phyloP scores from a whole-genome alignment of 2,113 vertebrate genomes.

The Sigmodon hispidus region DNA sequence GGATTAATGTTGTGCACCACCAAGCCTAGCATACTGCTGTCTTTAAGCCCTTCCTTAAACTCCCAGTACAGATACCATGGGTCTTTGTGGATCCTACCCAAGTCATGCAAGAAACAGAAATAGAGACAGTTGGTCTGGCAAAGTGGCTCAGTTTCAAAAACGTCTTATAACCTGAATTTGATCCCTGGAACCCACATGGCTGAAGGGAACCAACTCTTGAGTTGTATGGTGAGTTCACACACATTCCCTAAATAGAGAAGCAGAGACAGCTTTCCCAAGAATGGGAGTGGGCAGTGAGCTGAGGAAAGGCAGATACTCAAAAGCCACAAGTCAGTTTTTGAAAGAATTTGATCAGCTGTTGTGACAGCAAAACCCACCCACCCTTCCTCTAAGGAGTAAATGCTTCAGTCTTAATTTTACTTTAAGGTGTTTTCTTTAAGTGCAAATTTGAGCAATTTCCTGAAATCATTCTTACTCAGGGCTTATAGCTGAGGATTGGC shows the following conservation, averaged over 20 bases:
- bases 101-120: not conserved
- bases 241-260: not conserved
- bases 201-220: not conserved
- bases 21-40: not conserved
- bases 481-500: conserved; percentile 36
- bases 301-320: too few relatives aligned
- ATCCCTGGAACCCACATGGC: not conserved
- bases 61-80: not conserved
- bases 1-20: too few relatives aligned
- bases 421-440: conserved; percentile 1
- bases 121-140: not conserved
- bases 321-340: not conserved
- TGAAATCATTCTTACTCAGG: conserved; percentile 25
- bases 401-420: not conserved
- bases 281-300: not conserved
- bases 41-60: not conserved
- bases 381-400: not conserved
- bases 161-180: not conserved
- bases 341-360: conserved; percentile 57
- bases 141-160: not conserved
- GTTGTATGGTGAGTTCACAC: not conserved
- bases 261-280: not conserved
- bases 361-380: conserved; percentile 76
- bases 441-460: not conserved
- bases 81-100: not conserved